A percentile compares a stretch with the other conserved stretches of the same genome.
These are phyloP conservation scores for Ernsta delagoae DNA, from an alignment of 2,888 invertebrate genomes.

Conservation along the genomic window DNA sequence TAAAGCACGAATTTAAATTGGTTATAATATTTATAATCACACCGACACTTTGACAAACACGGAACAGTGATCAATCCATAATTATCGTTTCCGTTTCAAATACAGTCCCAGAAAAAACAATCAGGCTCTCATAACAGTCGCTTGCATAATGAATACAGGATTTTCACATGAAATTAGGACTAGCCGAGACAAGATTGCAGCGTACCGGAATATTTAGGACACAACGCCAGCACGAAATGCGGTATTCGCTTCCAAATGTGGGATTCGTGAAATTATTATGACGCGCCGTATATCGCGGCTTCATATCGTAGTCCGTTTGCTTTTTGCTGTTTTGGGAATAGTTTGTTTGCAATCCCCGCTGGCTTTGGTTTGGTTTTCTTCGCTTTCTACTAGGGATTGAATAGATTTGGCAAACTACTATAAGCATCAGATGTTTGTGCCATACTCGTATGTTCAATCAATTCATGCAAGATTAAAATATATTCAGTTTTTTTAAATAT, in stretches of 20 bases:
- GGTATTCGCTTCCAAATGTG: slow-evolving; percentile 15
- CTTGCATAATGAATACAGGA: slow-evolving; percentile 2
- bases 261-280: slow-evolving; percentile 31
- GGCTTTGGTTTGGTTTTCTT: slow-evolving; percentile 1
- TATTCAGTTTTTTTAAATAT: too few relatives aligned
- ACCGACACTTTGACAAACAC: too few relatives aligned
- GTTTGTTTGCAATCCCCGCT: neutral
- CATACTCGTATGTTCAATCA: too few relatives aligned
- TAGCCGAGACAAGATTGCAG: slow-evolving; percentile 1
- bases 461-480: too few relatives aligned
- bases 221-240: slow-evolving; percentile 11
- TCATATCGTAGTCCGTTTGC: slow-evolving; percentile 28
- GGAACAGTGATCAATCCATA: too few relatives aligned
- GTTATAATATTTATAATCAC: too few relatives aligned
- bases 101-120: neutral
- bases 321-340: slow-evolving; percentile 1
- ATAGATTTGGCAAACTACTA: too few relatives aligned
- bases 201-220: slow-evolving; percentile 6
- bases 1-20: too few relatives aligned
- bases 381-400: neutral
- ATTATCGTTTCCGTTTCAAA: too few relatives aligned
- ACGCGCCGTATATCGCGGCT: slow-evolving; percentile 13
- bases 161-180: slow-evolving; percentile 11
- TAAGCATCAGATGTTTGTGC: too few relatives aligned
- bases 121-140: neutral